Evolutionary conservation across 2,888 invertebrate species (phyloP).

Genomic region (Laothoe populi): DNA sequence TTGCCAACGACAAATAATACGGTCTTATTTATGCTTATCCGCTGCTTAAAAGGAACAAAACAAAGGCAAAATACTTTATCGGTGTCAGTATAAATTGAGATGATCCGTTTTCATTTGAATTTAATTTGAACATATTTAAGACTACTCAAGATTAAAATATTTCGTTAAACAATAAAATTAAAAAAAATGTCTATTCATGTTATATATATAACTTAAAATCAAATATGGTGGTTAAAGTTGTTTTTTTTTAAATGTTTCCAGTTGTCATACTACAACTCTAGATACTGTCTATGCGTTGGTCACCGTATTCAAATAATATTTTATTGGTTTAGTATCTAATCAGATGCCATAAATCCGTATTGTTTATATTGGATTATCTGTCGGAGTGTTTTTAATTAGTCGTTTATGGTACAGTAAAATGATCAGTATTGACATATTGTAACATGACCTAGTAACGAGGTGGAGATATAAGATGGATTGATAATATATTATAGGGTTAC

Average conservation of each 20-base stretch:
- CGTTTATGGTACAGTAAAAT: slow-evolving; percentile 24
- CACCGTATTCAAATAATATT: slow-evolving; percentile 39
- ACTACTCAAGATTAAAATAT: too few relatives aligned
- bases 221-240: too few relatives aligned
- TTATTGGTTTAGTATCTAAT: slow-evolving; percentile 51
- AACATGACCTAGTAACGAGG: background rate
- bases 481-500: background rate
- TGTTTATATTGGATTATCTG: slow-evolving; percentile 30
- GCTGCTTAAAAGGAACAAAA: too few relatives aligned
- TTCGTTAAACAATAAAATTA: too few relatives aligned
- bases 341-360: slow-evolving; percentile 52
- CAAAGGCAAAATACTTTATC: too few relatives aligned
- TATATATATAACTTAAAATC: too few relatives aligned
- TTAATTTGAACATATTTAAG: too few relatives aligned
- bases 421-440: background rate
- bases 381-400: slow-evolving; percentile 26
- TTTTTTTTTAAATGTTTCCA: background rate
- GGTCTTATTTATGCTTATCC: too few relatives aligned
- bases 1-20: too few relatives aligned
- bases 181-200: too few relatives aligned
- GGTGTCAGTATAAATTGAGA: too few relatives aligned
- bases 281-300: slow-evolving; percentile 15
- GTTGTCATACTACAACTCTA: slow-evolving; percentile 5
- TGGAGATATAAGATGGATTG: background rate
- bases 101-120: too few relatives aligned